Percentiles rank a stretch among this genome's conserved stretches.
phyloP scores from a whole-genome alignment of 2,113 vertebrate genomes.

The Melanotaenia duboulayi region DNA sequence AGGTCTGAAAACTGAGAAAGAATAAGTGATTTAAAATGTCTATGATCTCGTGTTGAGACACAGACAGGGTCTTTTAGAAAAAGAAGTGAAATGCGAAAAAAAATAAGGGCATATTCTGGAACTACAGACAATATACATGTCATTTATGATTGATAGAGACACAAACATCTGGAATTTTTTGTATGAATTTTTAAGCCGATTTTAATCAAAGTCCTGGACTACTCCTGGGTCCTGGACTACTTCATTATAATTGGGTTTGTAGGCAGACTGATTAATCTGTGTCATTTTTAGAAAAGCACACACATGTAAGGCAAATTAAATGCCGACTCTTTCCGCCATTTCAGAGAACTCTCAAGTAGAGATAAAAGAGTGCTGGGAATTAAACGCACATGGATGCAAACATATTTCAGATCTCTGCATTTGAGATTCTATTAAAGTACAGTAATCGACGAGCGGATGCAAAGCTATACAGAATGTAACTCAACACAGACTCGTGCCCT shows the following conservation, averaged over 20 bases:
- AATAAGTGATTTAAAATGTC: too few relatives aligned
- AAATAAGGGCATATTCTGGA: too few relatives aligned
- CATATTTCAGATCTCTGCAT: constrained; percentile 13
- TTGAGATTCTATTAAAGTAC: constrained; percentile 28
- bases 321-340: background rate
- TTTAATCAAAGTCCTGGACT: too few relatives aligned
- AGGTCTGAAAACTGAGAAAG: too few relatives aligned
- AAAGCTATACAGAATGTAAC: background rate
- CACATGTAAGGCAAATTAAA: background rate
- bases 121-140: too few relatives aligned
- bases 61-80: too few relatives aligned
- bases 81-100: too few relatives aligned
- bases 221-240: background rate
- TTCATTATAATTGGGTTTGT: constrained; percentile 18
- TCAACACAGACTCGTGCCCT: background rate
- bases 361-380: background rate
- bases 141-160: too few relatives aligned
- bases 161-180: too few relatives aligned
- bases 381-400: constrained; percentile 16
- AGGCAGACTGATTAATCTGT: constrained; percentile 13
- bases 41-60: too few relatives aligned
- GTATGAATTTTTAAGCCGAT: too few relatives aligned
- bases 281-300: background rate
- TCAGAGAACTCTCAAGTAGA: constrained; percentile 17
- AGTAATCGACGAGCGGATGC: background rate